Percentiles rank a stretch among this genome's conserved stretches.
Evolutionary conservation across 2,797 vertebrate genomes (phyloP).

Genomic region (Sciaenops ocellatus): DNA sequence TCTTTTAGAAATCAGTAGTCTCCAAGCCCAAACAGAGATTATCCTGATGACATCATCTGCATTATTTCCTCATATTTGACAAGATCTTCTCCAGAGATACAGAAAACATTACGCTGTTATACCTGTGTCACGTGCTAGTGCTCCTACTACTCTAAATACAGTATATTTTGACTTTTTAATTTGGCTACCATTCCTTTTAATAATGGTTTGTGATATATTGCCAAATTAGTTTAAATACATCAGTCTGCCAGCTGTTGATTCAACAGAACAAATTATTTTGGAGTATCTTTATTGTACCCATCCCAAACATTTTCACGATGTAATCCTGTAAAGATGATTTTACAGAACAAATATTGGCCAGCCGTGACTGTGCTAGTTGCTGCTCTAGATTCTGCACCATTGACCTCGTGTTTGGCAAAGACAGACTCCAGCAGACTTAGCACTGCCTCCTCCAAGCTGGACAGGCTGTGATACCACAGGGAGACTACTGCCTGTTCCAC

Average conservation of each 20-base stretch:
- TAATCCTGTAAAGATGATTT: not conserved
- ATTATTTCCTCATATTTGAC: no score
- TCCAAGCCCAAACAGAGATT: no score
- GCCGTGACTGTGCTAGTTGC: constrained; percentile 85
- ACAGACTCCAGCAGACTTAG: constrained; percentile 85
- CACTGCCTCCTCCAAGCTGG: constrained; percentile 86
- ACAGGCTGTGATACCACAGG: constrained; percentile 88
- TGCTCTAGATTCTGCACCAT: constrained; percentile 74
- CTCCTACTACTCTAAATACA: no score
- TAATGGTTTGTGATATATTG: not conserved
- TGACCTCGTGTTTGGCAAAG: constrained; percentile 66
- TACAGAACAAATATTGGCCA: constrained; percentile 58
- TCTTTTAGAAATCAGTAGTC: not conserved
- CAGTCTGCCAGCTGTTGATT: constrained; percentile 1
- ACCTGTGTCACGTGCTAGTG: no score
- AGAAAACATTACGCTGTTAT: no score
- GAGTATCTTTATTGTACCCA: not conserved
- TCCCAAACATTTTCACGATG: no score
- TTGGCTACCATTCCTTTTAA: not conserved
- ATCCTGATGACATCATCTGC: no score
- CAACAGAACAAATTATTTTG: not conserved
- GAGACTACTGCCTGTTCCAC: constrained; percentile 76
- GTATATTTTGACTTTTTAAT: not conserved
- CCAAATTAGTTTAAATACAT: not conserved
- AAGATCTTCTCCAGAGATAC: no score